phyloP scores from a whole-genome alignment of 1,140 invertebrate species.

The Ips typographus region DNA sequence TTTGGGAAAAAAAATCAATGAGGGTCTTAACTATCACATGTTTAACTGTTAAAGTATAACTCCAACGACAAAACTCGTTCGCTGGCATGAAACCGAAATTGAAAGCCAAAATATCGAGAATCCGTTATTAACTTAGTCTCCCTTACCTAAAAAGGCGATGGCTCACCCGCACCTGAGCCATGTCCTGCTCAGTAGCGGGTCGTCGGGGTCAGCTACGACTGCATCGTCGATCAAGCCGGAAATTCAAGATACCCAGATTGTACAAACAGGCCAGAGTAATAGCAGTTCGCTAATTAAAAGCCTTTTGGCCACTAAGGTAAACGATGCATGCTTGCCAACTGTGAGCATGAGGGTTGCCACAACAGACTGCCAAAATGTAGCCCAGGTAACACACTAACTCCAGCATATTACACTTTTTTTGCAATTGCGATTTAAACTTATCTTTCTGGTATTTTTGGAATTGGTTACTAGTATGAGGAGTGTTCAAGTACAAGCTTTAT shows the following conservation, averaged over 20 bases:
- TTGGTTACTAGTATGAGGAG: not conserved
- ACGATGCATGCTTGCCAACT: slow-evolving; percentile 61
- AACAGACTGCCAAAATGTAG: slow-evolving; percentile 53
- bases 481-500: too few relatives aligned
- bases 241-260: slow-evolving; percentile 12
- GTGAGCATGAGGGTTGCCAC: slow-evolving; percentile 52
- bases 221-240: slow-evolving; percentile 46
- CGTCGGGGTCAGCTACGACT: slow-evolving; percentile 50
- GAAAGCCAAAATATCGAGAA: too few relatives aligned
- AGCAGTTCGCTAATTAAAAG: slow-evolving; percentile 78
- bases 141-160: slow-evolving; percentile 53
- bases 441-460: not conserved
- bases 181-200: slow-evolving; percentile 58
- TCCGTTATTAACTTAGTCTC: slow-evolving; percentile 6
- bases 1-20: too few relatives aligned
- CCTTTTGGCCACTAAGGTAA: slow-evolving; percentile 82
- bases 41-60: not conserved
- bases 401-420: slow-evolving; percentile 18
- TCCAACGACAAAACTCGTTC: not conserved
- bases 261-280: slow-evolving; percentile 46
- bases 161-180: slow-evolving; percentile 65
- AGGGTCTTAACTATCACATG: too few relatives aligned
- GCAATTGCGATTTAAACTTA: not conserved
- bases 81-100: not conserved
- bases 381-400: slow-evolving; percentile 54